Evolutionary conservation across 1,140 invertebrate species (phyloP), one percentile per base, ranked within the genome.

Genomic region (Piezodorus guildinii): DNA sequence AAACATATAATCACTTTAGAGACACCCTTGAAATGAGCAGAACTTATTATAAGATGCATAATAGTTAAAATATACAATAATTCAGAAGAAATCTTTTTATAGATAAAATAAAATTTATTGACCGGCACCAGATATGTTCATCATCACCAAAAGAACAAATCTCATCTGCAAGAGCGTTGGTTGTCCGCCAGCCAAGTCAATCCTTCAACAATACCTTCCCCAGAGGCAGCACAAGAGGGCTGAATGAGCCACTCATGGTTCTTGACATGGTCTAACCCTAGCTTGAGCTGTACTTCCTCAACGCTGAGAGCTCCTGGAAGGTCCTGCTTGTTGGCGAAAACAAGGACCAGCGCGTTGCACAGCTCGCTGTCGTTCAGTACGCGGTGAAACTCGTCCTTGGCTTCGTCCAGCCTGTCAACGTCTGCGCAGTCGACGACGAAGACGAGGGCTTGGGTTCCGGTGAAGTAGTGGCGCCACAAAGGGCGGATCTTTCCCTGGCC

Each of bases 311-410:
- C 96, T 16, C 97, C 94, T 69, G 94, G 89, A 79, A 98, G 83
- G 83, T 99, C 96, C 82, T 99, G 96, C 81, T 99, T 99, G 77
- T 99, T 99, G 72, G 96, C 96, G 84, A 98, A 99, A 73, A 99
- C 92, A 73, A 99, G 85, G 78, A 99, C 97, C 76, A 98, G 95
- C 69, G 95, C 94, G 78, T 99, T 96, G 71, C 94, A 84, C 96
- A 99, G 99, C 83, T 99, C 96, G 73, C 96, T 81, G 78, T 99
- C 96, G 77, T 98, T 98, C 71, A 99, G 98, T 74, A 99, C 98
- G 73, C 94, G 83, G 83, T 99, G 95, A 63, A 99, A 82, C 78
- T 98, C 96, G 74, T 96, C 91, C 65, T 91, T 82, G 43, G 96
- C 93, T 80, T 99, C 96, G 73, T 94, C 90, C 71, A 98, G 92